Conservation (phyloP, 1,140 invertebrate species). For the Drosophila nannoptera region DNA sequence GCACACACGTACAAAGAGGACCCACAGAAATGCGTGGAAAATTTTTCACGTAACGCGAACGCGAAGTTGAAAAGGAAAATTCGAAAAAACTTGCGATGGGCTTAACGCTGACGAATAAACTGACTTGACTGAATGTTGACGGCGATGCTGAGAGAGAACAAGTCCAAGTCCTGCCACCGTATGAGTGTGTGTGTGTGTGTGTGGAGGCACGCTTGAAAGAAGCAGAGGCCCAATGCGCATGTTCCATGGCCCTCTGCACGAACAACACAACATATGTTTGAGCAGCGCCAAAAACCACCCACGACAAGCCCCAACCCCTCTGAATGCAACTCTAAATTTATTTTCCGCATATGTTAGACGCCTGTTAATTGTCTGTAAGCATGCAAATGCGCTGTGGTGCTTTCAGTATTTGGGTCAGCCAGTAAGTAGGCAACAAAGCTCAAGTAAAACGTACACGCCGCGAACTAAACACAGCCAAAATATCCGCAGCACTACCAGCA, state of each 20-base stretch:
- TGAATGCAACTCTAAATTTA: slow-evolving; percentile 17
- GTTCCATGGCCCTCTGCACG: slow-evolving; percentile 21
- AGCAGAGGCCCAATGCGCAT: slow-evolving; percentile 29
- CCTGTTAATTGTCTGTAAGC: neutral
- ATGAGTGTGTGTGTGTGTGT: neutral
- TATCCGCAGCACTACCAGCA: neutral
- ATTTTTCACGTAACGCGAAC: slow-evolving; percentile 39
- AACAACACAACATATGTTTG: slow-evolving; percentile 27
- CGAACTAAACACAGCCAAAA: neutral
- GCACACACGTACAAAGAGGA: slow-evolving; percentile 1
- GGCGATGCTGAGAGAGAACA: slow-evolving; percentile 39
- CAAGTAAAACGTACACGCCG: no score
- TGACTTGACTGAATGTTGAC: slow-evolving; percentile 27
- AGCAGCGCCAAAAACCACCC: neutral
- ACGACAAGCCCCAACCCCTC: neutral
- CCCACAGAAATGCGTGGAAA: slow-evolving; percentile 30
- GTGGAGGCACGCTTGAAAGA: slow-evolving; percentile 7
- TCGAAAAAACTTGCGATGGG: slow-evolving; percentile 40
- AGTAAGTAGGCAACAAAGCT: slow-evolving; percentile 20
- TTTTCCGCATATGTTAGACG: slow-evolving; percentile 4
- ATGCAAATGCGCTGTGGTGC: neutral
- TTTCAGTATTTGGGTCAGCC: neutral
- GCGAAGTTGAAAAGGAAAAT: slow-evolving; percentile 26
- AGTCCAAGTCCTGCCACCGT: slow-evolving; percentile 5
- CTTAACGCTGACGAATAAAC: slow-evolving; percentile 46